Percentiles rank a stretch among this genome's conserved stretches.
These are phyloP conservation scores for Amia ocellicauda DNA, from an alignment of 2,113 vertebrate genomes.

Conservation along the genomic window DNA sequence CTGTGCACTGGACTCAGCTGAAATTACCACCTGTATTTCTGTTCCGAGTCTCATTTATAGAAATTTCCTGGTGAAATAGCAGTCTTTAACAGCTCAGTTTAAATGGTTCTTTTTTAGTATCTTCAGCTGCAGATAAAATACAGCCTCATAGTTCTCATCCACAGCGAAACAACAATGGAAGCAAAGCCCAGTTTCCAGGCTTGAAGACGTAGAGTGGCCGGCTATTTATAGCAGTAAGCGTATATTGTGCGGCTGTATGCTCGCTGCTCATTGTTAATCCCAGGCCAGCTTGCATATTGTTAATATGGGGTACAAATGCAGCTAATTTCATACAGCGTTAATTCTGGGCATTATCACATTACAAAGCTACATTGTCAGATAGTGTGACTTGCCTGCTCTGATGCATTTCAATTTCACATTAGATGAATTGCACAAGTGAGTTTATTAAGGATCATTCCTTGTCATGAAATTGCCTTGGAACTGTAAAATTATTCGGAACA, in stretches of 20 bases:
- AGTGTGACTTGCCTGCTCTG: conserved; percentile 45
- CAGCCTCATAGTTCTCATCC: neutral
- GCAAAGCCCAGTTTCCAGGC: neutral
- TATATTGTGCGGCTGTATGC: conserved; percentile 1
- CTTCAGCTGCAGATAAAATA: neutral
- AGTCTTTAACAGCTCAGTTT: no score
- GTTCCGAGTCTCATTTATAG: no score
- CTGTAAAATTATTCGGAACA: conserved; percentile 53
- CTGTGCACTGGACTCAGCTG: no score
- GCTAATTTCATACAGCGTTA: conserved; percentile 58
- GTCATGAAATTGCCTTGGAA: conserved; percentile 51
- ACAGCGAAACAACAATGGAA: conserved; percentile 12
- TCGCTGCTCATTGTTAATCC: conserved; percentile 28
- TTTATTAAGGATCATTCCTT: conserved; percentile 57
- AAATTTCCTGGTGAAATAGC: no score
- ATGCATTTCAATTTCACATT: conserved; percentile 66
- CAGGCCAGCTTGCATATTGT: conserved; percentile 27
- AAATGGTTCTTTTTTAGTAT: neutral
- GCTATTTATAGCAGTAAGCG: conserved; percentile 27
- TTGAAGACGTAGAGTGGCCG: conserved; percentile 30
- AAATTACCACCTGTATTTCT: no score
- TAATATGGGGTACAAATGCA: conserved; percentile 47
- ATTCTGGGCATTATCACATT: conserved; percentile 52
- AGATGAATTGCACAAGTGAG: conserved; percentile 59
- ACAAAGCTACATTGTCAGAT: conserved; percentile 46